Evolutionary conservation across 2,797 vertebrate species (phyloP), one percentile per base, ranked within the genome.

Genomic region (Enteromius radiatus): DNA sequence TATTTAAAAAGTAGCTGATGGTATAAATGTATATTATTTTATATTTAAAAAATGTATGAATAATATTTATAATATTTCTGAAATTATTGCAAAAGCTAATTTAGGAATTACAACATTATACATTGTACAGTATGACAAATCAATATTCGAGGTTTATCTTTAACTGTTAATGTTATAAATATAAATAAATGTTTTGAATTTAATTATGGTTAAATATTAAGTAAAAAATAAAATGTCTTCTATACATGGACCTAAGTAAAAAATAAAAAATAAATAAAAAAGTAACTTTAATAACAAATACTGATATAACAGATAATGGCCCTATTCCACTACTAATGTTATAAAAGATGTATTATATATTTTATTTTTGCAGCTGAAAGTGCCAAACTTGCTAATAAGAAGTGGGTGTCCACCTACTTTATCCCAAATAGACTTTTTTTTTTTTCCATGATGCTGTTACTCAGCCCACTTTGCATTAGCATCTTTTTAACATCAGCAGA

Each of bases 401-500:
- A 31, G 69, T 49, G 69, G 69, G 69, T 71, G 23, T 71, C 69
- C 69, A 28, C 69, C 69, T 49, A 77, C 75, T 63, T 61, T 9
- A 26, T 1, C 5, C 11, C 15, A 38, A 68, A 36, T 56, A 69
- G 10, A 0, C 3, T 12, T 31, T 31, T 19, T 43, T 61, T 76
- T 19, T 67, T 41, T 68, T 61, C n/a, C n/a, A n/a, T 52, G 59
- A 38, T 33, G 23, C 49, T 43, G 47, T 19, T 54, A 52, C 43
- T 73, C 47, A 74, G 68, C 68, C 64, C 49, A 74, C 68, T 68
- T 54, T 52, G 47, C 47, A 82, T 82, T 78, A 82, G 52, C 76
- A 67, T 63, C n/a, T 41, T 86, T 70, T 78, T 78, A 67, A 67
- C 74, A 82, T 77, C 45, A 63, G 68, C 68, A 3, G 61, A 74